Evolutionary conservation across 2,797 vertebrate genomes (phyloP).

Genomic region (Neopelma chrysocephalum): DNA sequence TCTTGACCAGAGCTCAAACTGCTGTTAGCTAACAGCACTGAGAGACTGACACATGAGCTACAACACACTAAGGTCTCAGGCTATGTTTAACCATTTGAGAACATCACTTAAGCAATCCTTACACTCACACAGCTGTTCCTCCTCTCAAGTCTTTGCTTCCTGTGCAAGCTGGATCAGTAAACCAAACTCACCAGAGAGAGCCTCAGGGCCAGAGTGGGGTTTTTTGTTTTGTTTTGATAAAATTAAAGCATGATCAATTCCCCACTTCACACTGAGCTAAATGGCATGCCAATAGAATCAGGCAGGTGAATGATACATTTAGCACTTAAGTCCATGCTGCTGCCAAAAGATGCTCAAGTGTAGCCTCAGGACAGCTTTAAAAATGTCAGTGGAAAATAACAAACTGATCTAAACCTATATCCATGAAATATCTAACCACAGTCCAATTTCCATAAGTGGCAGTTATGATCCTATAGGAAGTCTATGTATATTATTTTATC

Average conservation of each 20-base stretch:
- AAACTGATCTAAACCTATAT: background rate
- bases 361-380: background rate
- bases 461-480: background rate
- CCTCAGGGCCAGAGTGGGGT: accelerated
- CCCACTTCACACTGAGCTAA: background rate
- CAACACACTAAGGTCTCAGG: background rate
- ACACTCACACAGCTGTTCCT: background rate
- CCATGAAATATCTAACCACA: background rate
- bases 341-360: background rate
- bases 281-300: background rate
- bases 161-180: background rate
- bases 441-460: background rate
- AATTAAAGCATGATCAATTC: background rate
- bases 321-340: too few species aligned
- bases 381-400: background rate
- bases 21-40: background rate
- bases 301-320: background rate
- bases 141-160: background rate
- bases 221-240: background rate
- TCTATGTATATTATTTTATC: background rate
- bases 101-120: background rate
- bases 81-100: background rate
- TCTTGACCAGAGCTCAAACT: background rate
- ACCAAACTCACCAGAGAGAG: background rate
- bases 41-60: background rate